These are phyloP conservation scores for Parazoanthus atlanticus DNA, from an alignment of 92 coral and sea anemone genomes.

Conservation along the genomic window DNA sequence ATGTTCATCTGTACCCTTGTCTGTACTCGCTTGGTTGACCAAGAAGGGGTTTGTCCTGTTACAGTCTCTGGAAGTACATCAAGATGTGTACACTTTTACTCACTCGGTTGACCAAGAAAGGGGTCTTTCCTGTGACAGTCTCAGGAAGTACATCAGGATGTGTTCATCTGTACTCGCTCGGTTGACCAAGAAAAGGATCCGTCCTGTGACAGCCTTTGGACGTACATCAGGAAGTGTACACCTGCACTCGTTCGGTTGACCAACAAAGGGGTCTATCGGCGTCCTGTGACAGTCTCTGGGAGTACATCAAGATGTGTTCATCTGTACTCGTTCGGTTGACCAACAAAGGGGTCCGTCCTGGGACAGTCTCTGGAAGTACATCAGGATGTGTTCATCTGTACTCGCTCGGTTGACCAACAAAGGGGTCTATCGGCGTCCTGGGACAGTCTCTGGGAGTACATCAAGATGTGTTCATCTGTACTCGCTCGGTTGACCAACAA, in stretches of 20 bases:
- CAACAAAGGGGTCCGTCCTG: too few species aligned
- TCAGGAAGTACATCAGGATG: slow-evolving; percentile 27
- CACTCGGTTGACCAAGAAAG: slow-evolving; percentile 8
- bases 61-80: slow-evolving; percentile 38
- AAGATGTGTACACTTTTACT: slow-evolving; percentile 38
- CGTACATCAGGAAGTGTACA: neutral
- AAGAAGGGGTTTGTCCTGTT: neutral
- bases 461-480: slow-evolving; percentile 33
- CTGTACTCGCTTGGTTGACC: too few species aligned
- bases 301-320: too few species aligned
- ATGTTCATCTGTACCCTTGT: too few species aligned
- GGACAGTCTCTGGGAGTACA: slow-evolving; percentile 20
- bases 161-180: slow-evolving; percentile 17
- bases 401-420: too few species aligned
- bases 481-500: neutral
- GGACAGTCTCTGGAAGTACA: too few species aligned
- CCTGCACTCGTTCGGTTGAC: too few species aligned
- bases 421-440: slow-evolving; percentile 22
- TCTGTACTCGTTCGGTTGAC: too few species aligned
- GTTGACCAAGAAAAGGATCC: too few species aligned
- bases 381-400: too few species aligned
- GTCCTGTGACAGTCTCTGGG: too few species aligned
- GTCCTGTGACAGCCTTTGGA: neutral
- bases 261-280: too few species aligned
- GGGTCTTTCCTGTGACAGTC: slow-evolving; percentile 1